Conservation (phyloP, 2,797 vertebrate genomes). For the Spatula versicolor region DNA sequence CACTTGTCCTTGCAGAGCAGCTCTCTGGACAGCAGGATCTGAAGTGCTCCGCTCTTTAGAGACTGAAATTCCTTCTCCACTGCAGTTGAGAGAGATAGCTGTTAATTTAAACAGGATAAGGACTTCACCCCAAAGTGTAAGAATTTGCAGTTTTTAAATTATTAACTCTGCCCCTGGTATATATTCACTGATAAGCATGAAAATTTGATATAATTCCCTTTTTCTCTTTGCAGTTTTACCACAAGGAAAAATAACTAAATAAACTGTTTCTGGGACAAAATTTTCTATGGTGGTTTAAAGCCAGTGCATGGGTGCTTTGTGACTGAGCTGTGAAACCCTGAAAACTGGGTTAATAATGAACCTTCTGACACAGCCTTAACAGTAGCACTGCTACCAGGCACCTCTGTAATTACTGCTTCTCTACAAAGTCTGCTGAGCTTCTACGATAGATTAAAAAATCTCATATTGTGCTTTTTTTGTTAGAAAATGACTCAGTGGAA, state of each 20-base stretch:
- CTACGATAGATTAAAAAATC: not conserved
- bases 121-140: not conserved
- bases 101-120: not conserved
- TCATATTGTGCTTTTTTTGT: constrained; percentile 14
- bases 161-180: not conserved
- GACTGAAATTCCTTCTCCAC: not conserved
- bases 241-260: not conserved
- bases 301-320: not conserved
- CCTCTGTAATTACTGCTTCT: constrained; percentile 46
- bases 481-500: constrained; percentile 14
- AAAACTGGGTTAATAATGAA: constrained; percentile 47
- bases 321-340: not conserved
- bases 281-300: constrained; percentile 11
- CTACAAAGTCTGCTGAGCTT: not conserved
- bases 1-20: not conserved
- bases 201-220: not conserved
- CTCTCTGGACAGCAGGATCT: not conserved
- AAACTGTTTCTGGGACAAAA: not conserved
- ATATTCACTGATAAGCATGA: not conserved
- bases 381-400: not conserved
- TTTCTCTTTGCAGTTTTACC: not conserved
- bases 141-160: not conserved
- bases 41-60: not conserved
- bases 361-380: not conserved
- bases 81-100: not conserved